Evolutionary conservation across 2,113 vertebrate species (phyloP).

Genomic region (Salvator merianae): DNA sequence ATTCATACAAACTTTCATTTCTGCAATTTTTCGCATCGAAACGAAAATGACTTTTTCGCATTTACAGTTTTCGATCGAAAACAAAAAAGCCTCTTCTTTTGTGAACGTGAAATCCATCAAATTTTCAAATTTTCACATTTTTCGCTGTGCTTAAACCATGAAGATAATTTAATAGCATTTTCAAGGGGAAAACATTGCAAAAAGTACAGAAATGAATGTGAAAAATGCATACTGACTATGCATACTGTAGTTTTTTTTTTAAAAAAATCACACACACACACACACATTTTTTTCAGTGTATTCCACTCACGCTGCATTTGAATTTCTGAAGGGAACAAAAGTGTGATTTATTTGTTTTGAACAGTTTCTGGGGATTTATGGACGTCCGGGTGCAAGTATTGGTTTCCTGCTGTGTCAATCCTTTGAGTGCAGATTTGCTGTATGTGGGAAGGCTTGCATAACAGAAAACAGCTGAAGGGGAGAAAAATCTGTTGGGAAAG

Average conservation of each 20-base stretch:
- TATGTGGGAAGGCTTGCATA: slow-evolving; percentile 60
- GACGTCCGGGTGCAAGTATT: slow-evolving; percentile 40
- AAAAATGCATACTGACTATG: no score
- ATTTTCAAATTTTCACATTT: no score
- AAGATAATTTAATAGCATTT: no score
- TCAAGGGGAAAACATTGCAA: no score
- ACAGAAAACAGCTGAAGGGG: slow-evolving; percentile 34
- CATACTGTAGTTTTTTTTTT: slow-evolving; percentile 34
- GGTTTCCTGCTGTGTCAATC: slow-evolving; percentile 40
- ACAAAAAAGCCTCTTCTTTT: no score
- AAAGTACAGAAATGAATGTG: no score
- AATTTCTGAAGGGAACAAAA: slow-evolving; percentile 41
- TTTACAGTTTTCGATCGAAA: no score
- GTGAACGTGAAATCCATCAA: no score
- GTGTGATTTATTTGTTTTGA: slow-evolving; percentile 40
- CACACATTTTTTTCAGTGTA: background rate
- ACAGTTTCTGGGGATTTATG: slow-evolving; percentile 39
- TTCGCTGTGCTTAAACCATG: no score
- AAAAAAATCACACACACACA: background rate
- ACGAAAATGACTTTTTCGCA: no score
- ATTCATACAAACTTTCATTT: no score
- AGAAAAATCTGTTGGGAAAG: slow-evolving; percentile 57
- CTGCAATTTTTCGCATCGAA: no score
- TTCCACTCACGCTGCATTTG: slow-evolving; percentile 24
- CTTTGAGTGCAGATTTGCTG: slow-evolving; percentile 42